Conservation (phyloP, 2,888 invertebrate genomes). For the Branchellion lobata region DNA sequence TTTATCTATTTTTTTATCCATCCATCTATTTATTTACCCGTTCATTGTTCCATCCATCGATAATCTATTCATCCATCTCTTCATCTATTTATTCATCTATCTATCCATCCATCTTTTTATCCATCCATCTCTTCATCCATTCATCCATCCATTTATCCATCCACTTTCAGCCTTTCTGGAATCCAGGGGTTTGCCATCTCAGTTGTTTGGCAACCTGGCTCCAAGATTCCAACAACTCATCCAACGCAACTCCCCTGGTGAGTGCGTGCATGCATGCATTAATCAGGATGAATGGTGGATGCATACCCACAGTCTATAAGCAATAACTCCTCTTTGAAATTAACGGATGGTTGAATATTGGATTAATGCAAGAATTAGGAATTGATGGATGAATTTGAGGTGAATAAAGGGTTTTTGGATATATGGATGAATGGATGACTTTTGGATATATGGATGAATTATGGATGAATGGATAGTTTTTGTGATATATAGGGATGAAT, state of each 20-base stretch:
- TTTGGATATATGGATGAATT: too few species aligned
- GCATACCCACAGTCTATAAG: too few species aligned
- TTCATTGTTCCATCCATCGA: too few species aligned
- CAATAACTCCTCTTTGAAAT: too few species aligned
- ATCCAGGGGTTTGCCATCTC: conserved; percentile 91
- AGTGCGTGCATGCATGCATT: too few species aligned
- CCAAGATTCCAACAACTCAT: conserved; percentile 93
- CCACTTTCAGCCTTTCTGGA: conserved; percentile 74
- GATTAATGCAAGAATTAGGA: conserved; percentile 56
- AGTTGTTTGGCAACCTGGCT: conserved; percentile 89
- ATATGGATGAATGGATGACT: too few species aligned
- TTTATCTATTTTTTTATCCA: neutral
- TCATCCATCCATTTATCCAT: neutral
- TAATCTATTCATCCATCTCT: neutral
- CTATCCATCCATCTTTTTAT: neutral
- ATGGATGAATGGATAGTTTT: too few species aligned
- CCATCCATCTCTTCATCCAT: too few species aligned
- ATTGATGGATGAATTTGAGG: conserved; percentile 12
- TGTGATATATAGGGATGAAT: too few species aligned
- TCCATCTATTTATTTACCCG: too few species aligned
- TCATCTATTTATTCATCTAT: neutral
- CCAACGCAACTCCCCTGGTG: conserved; percentile 88
- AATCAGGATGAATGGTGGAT: too few species aligned
- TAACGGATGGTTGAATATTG: too few species aligned
- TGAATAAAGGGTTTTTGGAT: neutral